phyloP scores from a whole-genome alignment of 2,113 vertebrate species.

The Romanogobio albipinnatus region DNA sequence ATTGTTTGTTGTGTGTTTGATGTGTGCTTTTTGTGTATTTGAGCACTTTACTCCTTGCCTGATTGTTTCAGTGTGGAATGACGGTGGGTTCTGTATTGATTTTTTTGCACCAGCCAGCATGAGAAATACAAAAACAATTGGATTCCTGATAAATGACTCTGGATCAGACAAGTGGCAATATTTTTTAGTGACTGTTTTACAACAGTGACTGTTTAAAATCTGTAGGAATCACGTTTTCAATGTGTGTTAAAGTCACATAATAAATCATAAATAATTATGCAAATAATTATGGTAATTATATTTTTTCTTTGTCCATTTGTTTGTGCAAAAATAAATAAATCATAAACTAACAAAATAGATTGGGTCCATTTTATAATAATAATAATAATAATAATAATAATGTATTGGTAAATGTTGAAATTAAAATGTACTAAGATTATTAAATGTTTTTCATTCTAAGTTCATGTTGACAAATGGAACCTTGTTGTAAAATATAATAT shows the following conservation, averaged over 20 bases:
- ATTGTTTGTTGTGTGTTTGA: slow-evolving; percentile 13
- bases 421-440: too few relatives aligned
- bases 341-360: too few relatives aligned
- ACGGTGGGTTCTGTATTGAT: slow-evolving; percentile 4
- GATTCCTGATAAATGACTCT: slow-evolving; percentile 12
- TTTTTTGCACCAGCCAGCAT: slow-evolving; percentile 37
- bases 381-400: too few relatives aligned
- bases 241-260: not conserved
- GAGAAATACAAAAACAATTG: slow-evolving; percentile 57
- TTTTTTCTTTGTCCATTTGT: not conserved
- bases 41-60: slow-evolving; percentile 11
- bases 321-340: not conserved
- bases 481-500: not conserved
- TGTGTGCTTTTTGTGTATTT: slow-evolving; percentile 21
- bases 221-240: not conserved
- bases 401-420: too few relatives aligned
- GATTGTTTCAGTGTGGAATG: not conserved
- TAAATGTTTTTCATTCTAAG: too few relatives aligned
- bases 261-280: not conserved
- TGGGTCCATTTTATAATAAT: too few relatives aligned
- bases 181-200: not conserved
- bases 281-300: not conserved
- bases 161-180: not conserved
- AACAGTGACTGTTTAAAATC: not conserved
- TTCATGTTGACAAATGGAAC: too few relatives aligned